These are phyloP conservation scores for Petromus typicus DNA, from an alignment of 2,113 vertebrate genomes.

Conservation along the genomic window DNA sequence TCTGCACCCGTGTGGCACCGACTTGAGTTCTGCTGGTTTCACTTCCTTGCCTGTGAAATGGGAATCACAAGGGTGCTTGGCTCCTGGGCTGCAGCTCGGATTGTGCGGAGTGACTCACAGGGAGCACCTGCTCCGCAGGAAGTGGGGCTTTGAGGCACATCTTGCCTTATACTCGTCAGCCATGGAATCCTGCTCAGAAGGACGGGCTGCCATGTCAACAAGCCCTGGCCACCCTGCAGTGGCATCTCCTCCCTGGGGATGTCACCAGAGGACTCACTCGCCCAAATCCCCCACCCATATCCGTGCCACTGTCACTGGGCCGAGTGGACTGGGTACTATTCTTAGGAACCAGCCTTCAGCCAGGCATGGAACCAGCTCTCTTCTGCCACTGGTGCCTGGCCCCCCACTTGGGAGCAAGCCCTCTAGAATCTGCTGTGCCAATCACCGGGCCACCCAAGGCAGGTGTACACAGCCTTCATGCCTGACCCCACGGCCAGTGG, in stretches of 20 bases:
- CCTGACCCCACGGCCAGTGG: not conserved
- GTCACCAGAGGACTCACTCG: not conserved
- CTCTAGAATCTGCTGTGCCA: accelerated
- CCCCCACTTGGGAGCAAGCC: accelerated
- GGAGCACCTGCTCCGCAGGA: too few species aligned
- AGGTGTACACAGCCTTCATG: accelerated
- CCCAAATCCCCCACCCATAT: not conserved
- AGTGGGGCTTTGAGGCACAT: not conserved
- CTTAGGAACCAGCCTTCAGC: accelerated
- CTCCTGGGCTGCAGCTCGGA: not conserved
- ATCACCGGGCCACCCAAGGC: too few species aligned
- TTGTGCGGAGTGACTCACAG: too few species aligned
- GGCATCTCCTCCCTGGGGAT: not conserved
- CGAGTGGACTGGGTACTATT: accelerated
- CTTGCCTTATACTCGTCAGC: not conserved
- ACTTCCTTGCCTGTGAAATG: not conserved
- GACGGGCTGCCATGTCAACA: too few species aligned
- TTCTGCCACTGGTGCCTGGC: accelerated
- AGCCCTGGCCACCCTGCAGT: accelerated
- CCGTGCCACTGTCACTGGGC: accelerated
- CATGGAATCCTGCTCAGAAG: not conserved
- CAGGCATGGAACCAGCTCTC: accelerated
- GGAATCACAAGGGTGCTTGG: not conserved
- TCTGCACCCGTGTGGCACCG: not conserved
- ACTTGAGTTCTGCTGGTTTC: not conserved